Base-by-base conservation (phyloP, 2,797 vertebrate genomes). In the Malacoraja senta region DNA sequence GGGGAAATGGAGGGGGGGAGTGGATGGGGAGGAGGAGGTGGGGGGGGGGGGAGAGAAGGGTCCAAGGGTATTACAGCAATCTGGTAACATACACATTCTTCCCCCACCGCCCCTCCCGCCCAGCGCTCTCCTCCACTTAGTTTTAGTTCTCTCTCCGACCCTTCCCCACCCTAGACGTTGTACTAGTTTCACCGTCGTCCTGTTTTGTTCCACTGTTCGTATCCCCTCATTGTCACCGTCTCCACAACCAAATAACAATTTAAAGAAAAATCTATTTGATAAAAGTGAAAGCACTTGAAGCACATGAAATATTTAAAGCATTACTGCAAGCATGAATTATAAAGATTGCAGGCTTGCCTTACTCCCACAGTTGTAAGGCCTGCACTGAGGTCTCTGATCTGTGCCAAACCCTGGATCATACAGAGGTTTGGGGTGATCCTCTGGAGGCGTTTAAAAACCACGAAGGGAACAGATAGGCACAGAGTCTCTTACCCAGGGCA, bases 221-320 rank as follows among this genome's bases (percentile, higher is more conserved):
- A 53, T 53, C 44, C 2, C 44, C 44, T 53, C 44, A 53, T 53
- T 53, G 6, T 53, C 44, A 53, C 44, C 44, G 44, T 53, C 44
- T 53, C 44, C 44, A 53, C 44, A 3, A 3, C 44, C 44, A 53
- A 3, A 53, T 53, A 53, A 53, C 44, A 53, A 53, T 53, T 53
- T 53, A 53, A 53, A 53, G 44, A 53, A 53, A 2, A 53, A 53
- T 53, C 44, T 4, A 35, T 26, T 26, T 26, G 77, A 8, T 53
- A 79, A 79, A 26, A 79, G 32, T 79, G 8, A 26, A 26, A 61
- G 63, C 92, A 97, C 97, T 94, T 94, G 86, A 84, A 97, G 96
- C 93, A 97, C 91, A 93, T 97, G 97, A 15, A 93, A 95, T 88
- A 95, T 95, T 76, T 96, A 96, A 93, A 95, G 95, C 53, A 97